phyloP scores from a whole-genome alignment of 2,888 invertebrate genomes.

The Nemapogon koenigi region DNA sequence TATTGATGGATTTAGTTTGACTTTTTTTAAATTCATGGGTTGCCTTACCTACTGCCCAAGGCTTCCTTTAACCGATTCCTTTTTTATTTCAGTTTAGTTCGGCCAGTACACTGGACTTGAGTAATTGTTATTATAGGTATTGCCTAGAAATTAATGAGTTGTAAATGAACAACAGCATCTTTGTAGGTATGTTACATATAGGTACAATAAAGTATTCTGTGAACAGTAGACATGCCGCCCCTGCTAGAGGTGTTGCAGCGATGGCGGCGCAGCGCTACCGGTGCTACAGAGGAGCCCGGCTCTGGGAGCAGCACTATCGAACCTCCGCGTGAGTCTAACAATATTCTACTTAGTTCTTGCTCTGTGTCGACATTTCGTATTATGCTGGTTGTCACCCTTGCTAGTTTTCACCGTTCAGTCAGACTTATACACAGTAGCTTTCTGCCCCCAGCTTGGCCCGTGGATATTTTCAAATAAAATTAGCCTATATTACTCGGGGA shows the following conservation, averaged over 20 bases:
- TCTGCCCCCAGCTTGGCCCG: too few species aligned
- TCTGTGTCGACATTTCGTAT: constrained; percentile 33
- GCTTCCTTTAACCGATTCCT: too few species aligned
- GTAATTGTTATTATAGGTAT: too few species aligned
- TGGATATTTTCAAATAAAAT: too few species aligned
- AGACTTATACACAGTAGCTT: constrained; percentile 12
- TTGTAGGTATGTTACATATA: background rate
- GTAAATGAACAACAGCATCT: too few species aligned
- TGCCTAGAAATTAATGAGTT: too few species aligned
- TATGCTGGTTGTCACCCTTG: constrained; percentile 31
- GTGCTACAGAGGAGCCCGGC: background rate
- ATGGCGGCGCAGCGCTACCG: constrained; percentile 9
- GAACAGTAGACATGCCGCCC: constrained; percentile 43
- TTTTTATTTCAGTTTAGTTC: too few species aligned
- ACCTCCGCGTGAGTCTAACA: background rate
- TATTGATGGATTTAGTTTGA: too few species aligned
- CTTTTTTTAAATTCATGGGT: too few species aligned
- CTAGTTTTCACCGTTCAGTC: constrained; percentile 18
- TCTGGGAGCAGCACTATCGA: background rate
- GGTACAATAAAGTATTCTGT: background rate
- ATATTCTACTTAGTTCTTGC: background rate
- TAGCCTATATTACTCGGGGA: too few species aligned
- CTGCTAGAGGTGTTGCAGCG: constrained; percentile 27
- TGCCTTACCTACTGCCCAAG: too few species aligned
- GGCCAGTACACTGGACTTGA: background rate